Base-by-base conservation (phyloP, 2,888 invertebrate species). In the Drosophila greeni region DNA sequence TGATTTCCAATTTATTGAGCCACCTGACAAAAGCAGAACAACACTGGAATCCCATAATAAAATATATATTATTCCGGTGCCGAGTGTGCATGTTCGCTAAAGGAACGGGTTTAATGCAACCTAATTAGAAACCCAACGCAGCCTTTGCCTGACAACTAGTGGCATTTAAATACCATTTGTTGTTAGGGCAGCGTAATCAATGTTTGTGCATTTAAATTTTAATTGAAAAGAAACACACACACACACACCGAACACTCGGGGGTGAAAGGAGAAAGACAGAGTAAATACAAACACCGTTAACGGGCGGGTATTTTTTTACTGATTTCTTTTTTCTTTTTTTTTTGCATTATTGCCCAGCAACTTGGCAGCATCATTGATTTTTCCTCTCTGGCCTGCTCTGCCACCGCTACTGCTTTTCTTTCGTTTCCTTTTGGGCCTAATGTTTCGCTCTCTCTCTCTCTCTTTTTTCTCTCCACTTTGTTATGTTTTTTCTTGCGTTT, bases 311-410 rank as follows among this genome's bases (percentile, higher is more conserved):
- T n/a, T n/a, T 24, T 18, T 31, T 24, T 31, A 7, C 18, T 3
- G 9, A 8, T 29, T 9, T 29, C 3, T 56, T 37, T 23, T 6
- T 24, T 2, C 39, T 24, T 8, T 24, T 16, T 54, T 57, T 59
- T 60, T 48, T 40, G 34, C 49, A 40, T 42, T 61, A 61, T 62
- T 62, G 64, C 55, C 55, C 53, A 64, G 56, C 42, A 69, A 71
- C 66, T 81, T 79, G 78, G 73, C 84, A 79, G 78, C 78, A 79
- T 83, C 79, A 82, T 80, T 84, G 80, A 79, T 84, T 82, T 84
- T 84, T 79, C 83, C 69, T 66, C 54, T 60, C 39, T 42, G 51
- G 31, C 47, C 53, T 53, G 56, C 48, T 56, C 53, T 61, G 47
- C 20, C 9, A 20, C 31, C 45, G 18, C 23, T 12, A n/a, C 48